Evolutionary conservation across 2,888 invertebrate genomes (phyloP), one percentile per base, ranked within the genome.

Genomic region (Siphonodentalium dalli): DNA sequence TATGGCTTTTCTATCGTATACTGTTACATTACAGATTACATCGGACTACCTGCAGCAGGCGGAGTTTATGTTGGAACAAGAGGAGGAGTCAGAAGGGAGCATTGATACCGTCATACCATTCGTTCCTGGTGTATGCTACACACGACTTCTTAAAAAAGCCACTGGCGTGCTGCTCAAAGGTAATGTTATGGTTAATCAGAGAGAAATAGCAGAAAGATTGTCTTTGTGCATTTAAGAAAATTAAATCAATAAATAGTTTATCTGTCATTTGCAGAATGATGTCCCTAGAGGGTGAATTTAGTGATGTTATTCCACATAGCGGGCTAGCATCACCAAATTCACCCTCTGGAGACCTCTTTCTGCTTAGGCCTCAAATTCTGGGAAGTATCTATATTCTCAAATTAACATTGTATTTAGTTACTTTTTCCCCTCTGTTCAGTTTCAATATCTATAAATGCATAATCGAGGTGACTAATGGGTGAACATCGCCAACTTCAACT

Each of bases 91-190:
- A 7, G 42, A 40, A 3, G 7, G 63, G 9, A 61, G 55, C 8
- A 57, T 71, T 3, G 72, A 74, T 54, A 58, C 60, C n/a, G 34
- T 74, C 20, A 59, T 71, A 20, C 63, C 68, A 27, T 55, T 48
- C n/a, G 61, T 73, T 9, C 75, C 75, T 20, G 71, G 68, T 1
- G 40, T 67, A n/a, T 70, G 72, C 40, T 75, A 66, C 54, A 66
- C 59, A 7, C 48, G 68, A 9, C 54, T 74, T 2, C 54, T 75
- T 9, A 54, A 55, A 33, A 42, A 60, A 28, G 34, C 66, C 2
- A 42, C 39, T 26, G 33, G 38, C 2, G 41, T 53, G 2, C 50
- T 40, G 11, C 51, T 62, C 15, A 33, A 52, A 56, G 63, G 68
- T 66, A 58, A 20, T 11, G 11, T 7, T 2, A 20, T 43, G 6